Evolutionary conservation across 2,113 vertebrate species (phyloP), one percentile per base, ranked within the genome.

Genomic region (Lipophrys pholis): DNA sequence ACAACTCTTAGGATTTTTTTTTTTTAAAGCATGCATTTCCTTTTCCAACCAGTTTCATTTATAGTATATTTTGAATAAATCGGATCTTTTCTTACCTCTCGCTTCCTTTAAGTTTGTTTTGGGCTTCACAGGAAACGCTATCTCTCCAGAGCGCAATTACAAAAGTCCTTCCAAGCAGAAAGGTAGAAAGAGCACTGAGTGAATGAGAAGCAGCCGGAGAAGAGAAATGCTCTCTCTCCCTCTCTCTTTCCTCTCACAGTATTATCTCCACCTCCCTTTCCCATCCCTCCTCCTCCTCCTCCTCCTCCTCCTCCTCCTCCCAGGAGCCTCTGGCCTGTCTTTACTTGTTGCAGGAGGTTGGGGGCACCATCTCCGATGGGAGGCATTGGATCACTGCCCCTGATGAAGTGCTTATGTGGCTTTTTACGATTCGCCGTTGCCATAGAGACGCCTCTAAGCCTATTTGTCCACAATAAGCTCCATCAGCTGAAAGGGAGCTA

Each of bases 371-470:
- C 84, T 87, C 82, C 69, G 57, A 68, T 7, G 54, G 84, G 80
- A 90, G 69, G 65, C 60, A 55, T 57, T 75, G 81, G 83, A 87
- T 82, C 89, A 80, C 64, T 35, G 79, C 54, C 81, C 76, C 76
- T 73, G 78, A 84, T 88, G 88, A 89, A 87, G 87, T 80, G 87
- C 81, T 89, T 81, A 60, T 82, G 85, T 43, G 61, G 87, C 79
- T 68, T 87, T 84, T 84, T 86, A 90, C 76, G 76, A 75, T 93
- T 87, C 39, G 58, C 36, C 1, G 96, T 96, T 95, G 92, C 94
- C 87, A 82, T 94, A 79, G 95, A 59, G 91, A 96, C 85, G 48
- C 68, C 68, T 87, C 67, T 94, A 93, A 93, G 91, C 92, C 92
- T 86, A 79, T 83, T 92, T 82, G 86, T 87, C 71, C 89, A 87